A percentile compares a stretch with the other conserved stretches of the same genome.
Evolutionary conservation across 2,797 vertebrate species (phyloP).

Genomic region (Platalea minor): DNA sequence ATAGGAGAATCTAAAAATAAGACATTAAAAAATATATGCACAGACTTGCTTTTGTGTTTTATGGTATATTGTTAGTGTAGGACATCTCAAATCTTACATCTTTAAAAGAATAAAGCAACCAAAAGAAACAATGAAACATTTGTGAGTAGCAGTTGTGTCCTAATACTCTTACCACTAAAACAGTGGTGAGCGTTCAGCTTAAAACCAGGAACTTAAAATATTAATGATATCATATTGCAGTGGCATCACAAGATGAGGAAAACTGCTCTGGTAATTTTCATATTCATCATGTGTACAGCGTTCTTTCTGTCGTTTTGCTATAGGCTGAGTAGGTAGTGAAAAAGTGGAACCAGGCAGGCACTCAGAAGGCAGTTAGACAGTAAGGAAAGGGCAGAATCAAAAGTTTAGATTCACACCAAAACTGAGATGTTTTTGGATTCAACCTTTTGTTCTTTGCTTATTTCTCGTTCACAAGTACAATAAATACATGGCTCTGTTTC

Average conservation of each 20-base stretch:
- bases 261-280: background rate
- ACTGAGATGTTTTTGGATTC: background rate
- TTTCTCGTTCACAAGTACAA: background rate
- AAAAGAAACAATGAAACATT: background rate
- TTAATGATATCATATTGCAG: background rate
- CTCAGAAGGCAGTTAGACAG: background rate
- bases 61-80: background rate
- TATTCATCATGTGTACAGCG: background rate
- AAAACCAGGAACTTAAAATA: background rate
- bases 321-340: background rate
- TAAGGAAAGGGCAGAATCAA: background rate
- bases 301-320: background rate
- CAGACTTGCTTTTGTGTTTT: background rate
- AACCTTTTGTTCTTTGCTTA: background rate
- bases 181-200: background rate
- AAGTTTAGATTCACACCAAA: background rate
- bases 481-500: background rate
- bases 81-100: background rate
- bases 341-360: background rate
- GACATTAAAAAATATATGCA: background rate
- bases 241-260: background rate
- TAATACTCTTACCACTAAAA: background rate
- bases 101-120: background rate
- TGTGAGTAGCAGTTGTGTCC: background rate
- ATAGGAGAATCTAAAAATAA: background rate